phyloP scores from a whole-genome alignment of 2,113 vertebrate genomes.

The Illadopsis cleaveri region DNA sequence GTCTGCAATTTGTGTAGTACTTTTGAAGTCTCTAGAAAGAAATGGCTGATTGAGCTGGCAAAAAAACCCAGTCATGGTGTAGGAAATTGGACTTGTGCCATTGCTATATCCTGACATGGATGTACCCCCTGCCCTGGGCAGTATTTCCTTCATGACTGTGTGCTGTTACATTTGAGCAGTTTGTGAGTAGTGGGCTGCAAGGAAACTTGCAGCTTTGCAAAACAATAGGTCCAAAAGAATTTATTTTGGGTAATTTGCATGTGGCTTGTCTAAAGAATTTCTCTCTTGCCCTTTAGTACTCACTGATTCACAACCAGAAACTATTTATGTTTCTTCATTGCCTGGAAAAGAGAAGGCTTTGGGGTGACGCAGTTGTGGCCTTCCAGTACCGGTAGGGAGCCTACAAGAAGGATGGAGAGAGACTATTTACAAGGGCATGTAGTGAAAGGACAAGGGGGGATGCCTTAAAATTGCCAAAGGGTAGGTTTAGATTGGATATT shows the following conservation, averaged over 20 bases:
- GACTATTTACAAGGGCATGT: background rate
- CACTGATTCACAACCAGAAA: background rate
- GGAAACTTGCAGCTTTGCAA: background rate
- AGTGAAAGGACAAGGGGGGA: background rate
- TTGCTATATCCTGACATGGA: background rate
- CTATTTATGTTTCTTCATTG: background rate
- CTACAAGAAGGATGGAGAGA: background rate
- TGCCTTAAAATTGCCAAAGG: background rate
- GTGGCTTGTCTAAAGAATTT: background rate
- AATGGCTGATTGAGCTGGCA: background rate
- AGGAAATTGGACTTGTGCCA: background rate
- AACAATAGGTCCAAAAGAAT: background rate
- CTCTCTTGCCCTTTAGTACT: background rate
- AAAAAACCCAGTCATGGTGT: accelerated
- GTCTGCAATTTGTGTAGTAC: background rate
- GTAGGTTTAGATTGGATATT: background rate
- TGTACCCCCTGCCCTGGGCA: background rate
- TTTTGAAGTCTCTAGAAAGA: background rate
- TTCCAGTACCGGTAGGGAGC: background rate
- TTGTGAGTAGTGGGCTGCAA: background rate
- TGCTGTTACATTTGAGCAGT: background rate
- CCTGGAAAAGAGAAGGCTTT: background rate
- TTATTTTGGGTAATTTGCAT: background rate
- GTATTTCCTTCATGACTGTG: accelerated
- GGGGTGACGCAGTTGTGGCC: accelerated